Percentiles rank a stretch among this genome's conserved stretches.
phyloP scores from a whole-genome alignment of 2,888 invertebrate genomes.

The Anthophora plumipes region DNA sequence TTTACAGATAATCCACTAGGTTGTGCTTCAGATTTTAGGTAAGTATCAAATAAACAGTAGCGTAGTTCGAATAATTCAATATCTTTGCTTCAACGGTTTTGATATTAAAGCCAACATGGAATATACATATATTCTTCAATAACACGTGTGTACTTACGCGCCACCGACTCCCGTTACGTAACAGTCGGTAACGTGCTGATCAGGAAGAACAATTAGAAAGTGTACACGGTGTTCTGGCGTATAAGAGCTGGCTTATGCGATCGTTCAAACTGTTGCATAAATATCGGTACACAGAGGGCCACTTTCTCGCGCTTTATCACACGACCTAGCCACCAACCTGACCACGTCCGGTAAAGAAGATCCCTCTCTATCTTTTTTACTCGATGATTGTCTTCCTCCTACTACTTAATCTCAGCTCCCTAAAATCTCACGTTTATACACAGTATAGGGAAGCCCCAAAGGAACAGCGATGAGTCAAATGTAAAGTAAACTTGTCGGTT shows the following conservation, averaged over 20 bases:
- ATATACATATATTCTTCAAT: conserved; percentile 18
- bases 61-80: conserved; percentile 10
- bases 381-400: conserved; percentile 26
- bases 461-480: conserved; percentile 33
- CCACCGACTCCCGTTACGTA: conserved; percentile 45
- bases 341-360: conserved; percentile 20
- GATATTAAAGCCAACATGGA: background rate
- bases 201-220: conserved; percentile 79
- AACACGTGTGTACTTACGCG: conserved; percentile 4
- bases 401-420: conserved; percentile 29
- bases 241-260: conserved; percentile 54
- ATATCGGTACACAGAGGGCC: conserved; percentile 30
- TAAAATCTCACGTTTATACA: conserved; percentile 13
- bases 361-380: conserved; percentile 37
- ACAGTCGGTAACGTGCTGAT: conserved; percentile 68
- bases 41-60: no score
- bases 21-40: no score
- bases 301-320: conserved; percentile 63
- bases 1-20: no score
- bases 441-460: conserved; percentile 23
- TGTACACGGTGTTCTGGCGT: conserved; percentile 50
- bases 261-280: conserved; percentile 43
- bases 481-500: background rate
- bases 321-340: conserved; percentile 18
- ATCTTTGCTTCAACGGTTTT: background rate